Conservation (phyloP, 2,888 invertebrate genomes). For the Biston stratarius region DNA sequence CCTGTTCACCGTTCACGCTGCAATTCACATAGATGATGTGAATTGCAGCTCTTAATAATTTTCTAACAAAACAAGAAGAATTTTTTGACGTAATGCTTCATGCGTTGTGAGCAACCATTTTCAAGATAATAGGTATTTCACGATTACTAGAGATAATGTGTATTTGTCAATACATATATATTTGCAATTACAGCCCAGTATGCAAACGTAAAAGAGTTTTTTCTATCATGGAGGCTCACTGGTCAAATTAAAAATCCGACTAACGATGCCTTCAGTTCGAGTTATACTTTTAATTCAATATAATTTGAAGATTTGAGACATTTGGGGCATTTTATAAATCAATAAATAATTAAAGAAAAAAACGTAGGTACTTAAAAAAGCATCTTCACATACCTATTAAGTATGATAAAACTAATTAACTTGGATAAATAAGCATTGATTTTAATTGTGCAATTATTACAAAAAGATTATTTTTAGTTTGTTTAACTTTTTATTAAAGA, state of each 20-base stretch:
- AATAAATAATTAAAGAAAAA: conserved; percentile 42
- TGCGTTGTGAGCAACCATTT: conserved; percentile 41
- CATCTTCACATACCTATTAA: conserved; percentile 26
- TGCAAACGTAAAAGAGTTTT: conserved; percentile 46
- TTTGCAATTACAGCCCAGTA: conserved; percentile 46
- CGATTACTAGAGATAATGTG: conserved; percentile 41
- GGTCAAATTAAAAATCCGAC: conserved; percentile 57
- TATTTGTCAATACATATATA: conserved; percentile 29
- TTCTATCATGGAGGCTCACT: conserved; percentile 42
- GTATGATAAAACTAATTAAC: conserved; percentile 23
- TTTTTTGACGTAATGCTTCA: conserved; percentile 39
- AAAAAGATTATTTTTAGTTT: conserved; percentile 17
- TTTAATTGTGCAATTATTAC: conserved; percentile 13
- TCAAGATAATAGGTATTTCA: conserved; percentile 43
- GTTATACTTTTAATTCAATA: conserved; percentile 40
- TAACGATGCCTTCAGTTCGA: conserved; percentile 38
- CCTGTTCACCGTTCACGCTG: too few relatives aligned
- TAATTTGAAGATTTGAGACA: conserved; percentile 36
- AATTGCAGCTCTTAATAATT: conserved; percentile 41
- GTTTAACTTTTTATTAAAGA: conserved; percentile 6
- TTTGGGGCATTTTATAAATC: conserved; percentile 38
- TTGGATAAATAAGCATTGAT: conserved; percentile 2
- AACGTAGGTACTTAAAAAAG: conserved; percentile 32
- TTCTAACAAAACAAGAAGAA: conserved; percentile 39
- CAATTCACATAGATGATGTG: conserved; percentile 35